phyloP scores from a whole-genome alignment of 2,113 vertebrate genomes.

The Hippocampus zosterae region DNA sequence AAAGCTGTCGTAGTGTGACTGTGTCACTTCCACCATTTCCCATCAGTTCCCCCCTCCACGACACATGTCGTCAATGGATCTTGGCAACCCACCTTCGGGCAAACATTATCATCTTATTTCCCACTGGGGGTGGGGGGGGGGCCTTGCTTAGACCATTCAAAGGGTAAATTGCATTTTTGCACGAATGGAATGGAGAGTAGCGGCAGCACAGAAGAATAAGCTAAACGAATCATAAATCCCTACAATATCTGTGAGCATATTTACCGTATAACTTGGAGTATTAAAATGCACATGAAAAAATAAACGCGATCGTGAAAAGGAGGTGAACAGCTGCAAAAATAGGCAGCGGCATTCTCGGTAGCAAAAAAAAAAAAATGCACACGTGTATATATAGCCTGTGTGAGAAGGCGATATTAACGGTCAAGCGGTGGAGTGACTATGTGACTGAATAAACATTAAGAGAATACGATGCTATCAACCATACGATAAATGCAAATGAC shows the following conservation, averaged over 20 bases:
- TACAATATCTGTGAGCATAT: background rate
- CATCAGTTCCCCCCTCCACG: background rate
- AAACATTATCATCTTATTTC: background rate
- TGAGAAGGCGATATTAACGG: too few relatives aligned
- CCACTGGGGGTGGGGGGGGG: too few relatives aligned
- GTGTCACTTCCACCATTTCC: constrained; percentile 1
- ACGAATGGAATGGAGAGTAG: background rate
- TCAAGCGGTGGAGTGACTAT: too few relatives aligned
- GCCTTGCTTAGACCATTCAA: background rate
- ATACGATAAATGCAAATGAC: too few relatives aligned
- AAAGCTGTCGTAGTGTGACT: constrained; percentile 19
- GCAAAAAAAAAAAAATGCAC: too few relatives aligned
- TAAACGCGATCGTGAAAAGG: background rate
- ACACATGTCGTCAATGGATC: background rate
- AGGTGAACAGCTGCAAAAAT: background rate
- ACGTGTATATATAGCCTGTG: too few relatives aligned
- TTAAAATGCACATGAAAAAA: background rate
- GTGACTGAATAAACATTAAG: too few relatives aligned
- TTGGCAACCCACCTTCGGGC: background rate
- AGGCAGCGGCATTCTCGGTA: background rate
- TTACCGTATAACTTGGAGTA: background rate
- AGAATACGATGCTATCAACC: too few relatives aligned
- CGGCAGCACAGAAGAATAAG: background rate
- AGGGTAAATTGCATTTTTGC: too few relatives aligned
- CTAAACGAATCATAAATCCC: too few relatives aligned